These are phyloP conservation scores for Polypterus senegalus DNA, from an alignment of 2,113 vertebrate species.

Conservation along the genomic window DNA sequence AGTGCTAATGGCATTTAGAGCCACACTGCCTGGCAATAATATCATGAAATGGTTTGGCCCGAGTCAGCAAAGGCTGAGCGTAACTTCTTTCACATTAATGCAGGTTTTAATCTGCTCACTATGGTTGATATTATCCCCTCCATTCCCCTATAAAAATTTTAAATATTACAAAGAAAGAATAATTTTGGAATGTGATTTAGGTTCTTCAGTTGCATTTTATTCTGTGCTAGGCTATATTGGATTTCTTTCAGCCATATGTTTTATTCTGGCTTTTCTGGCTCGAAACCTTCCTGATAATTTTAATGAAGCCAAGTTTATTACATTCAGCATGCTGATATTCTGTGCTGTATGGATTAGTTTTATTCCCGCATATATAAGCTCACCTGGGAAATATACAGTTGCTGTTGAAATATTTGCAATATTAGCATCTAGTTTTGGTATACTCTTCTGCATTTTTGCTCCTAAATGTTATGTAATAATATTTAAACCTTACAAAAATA, in stretches of 20 bases:
- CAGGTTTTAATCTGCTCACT: constrained; percentile 41
- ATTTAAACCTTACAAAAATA: constrained; percentile 45
- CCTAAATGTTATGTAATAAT: constrained; percentile 51
- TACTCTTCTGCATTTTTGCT: constrained; percentile 45
- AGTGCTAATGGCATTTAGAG: constrained; percentile 39
- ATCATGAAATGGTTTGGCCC: constrained; percentile 42
- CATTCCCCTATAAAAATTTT: constrained; percentile 28
- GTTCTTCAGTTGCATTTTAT: constrained; percentile 45
- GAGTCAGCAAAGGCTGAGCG: constrained; percentile 38
- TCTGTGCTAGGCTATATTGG: constrained; percentile 46
- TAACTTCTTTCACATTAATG: constrained; percentile 38
- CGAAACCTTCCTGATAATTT: constrained; percentile 50
- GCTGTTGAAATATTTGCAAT: constrained; percentile 60
- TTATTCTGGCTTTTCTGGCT: constrained; percentile 46
- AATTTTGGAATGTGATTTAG: constrained; percentile 40
- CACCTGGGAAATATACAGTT: constrained; percentile 52
- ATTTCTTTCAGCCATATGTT: constrained; percentile 42
- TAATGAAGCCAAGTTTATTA: constrained; percentile 56
- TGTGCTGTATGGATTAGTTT: constrained; percentile 53
- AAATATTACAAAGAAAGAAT: constrained; percentile 37
- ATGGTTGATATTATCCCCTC: constrained; percentile 38
- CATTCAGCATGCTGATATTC: constrained; percentile 58
- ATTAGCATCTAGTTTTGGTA: constrained; percentile 46
- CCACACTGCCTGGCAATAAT: constrained; percentile 31
- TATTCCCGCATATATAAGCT: constrained; percentile 55